These are phyloP conservation scores for Vespertilio murinus DNA, from an alignment of 2,797 vertebrate species.

Conservation along the genomic window DNA sequence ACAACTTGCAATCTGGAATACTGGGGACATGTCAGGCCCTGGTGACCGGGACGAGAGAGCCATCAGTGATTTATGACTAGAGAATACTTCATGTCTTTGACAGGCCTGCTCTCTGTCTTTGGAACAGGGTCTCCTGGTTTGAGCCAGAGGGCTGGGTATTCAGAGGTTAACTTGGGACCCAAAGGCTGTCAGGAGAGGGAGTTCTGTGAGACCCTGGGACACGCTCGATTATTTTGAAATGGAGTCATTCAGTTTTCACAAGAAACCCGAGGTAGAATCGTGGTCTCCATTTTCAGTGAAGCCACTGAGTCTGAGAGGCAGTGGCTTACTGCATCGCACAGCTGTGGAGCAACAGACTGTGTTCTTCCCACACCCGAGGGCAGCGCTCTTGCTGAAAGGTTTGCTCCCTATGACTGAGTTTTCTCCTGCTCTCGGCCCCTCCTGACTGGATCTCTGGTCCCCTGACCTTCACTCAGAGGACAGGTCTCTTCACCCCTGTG, in stretches of 20 bases:
- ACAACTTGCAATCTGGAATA: neutral
- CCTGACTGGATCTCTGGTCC: neutral
- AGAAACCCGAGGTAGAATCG: neutral
- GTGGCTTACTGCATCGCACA: neutral
- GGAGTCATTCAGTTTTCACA: neutral
- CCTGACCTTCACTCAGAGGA: neutral
- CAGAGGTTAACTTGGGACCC: neutral
- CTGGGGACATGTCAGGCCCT: neutral
- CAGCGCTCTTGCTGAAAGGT: rapidly evolving
- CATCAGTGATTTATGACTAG: neutral
- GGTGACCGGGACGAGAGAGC: neutral
- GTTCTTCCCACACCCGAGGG: rapidly evolving
- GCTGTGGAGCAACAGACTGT: neutral
- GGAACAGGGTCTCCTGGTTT: neutral
- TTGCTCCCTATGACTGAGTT: neutral
- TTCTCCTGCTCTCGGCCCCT: rapidly evolving
- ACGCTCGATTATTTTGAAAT: neutral
- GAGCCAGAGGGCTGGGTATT: neutral
- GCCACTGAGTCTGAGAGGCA: neutral
- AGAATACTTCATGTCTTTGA: neutral
- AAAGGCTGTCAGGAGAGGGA: neutral
- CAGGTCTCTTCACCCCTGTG: neutral
- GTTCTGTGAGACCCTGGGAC: neutral
- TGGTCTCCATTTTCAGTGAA: neutral
- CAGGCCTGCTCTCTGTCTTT: neutral